These are phyloP conservation scores for Mobula birostris DNA, from an alignment of 2,113 vertebrate species.

Conservation along the genomic window DNA sequence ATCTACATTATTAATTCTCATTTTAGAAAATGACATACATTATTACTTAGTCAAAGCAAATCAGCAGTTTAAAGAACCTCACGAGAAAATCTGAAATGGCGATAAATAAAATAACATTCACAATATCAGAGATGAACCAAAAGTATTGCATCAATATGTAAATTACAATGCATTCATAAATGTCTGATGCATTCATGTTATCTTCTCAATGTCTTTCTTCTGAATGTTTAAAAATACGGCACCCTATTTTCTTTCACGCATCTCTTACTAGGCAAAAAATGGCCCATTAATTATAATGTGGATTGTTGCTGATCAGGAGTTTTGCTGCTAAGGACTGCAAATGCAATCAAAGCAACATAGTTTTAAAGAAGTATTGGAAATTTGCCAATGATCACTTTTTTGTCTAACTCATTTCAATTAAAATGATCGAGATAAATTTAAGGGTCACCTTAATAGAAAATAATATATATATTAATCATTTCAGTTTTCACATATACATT, in stretches of 20 bases:
- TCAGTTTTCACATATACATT: neutral
- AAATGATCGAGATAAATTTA: too few relatives aligned
- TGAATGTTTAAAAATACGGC: neutral
- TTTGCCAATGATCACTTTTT: neutral
- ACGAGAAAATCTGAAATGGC: neutral
- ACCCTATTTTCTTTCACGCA: neutral
- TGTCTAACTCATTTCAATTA: too few relatives aligned
- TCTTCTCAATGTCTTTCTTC: neutral
- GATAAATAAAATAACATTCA: neutral
- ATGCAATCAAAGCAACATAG: neutral
- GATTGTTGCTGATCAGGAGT: neutral
- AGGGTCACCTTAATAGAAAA: neutral
- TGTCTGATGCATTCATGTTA: neutral
- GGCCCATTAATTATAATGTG: neutral
- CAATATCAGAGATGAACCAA: neutral
- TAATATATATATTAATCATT: neutral
- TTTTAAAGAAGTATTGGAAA: neutral
- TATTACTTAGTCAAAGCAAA: neutral
- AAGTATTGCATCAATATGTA: neutral
- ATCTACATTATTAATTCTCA: neutral
- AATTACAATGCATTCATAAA: neutral
- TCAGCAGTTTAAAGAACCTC: neutral
- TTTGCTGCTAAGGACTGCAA: neutral
- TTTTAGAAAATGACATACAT: neutral
- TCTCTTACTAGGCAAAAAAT: neutral